Base-by-base conservation (phyloP, 2,888 invertebrate genomes). In the Dasysyrphus albostriatus region DNA sequence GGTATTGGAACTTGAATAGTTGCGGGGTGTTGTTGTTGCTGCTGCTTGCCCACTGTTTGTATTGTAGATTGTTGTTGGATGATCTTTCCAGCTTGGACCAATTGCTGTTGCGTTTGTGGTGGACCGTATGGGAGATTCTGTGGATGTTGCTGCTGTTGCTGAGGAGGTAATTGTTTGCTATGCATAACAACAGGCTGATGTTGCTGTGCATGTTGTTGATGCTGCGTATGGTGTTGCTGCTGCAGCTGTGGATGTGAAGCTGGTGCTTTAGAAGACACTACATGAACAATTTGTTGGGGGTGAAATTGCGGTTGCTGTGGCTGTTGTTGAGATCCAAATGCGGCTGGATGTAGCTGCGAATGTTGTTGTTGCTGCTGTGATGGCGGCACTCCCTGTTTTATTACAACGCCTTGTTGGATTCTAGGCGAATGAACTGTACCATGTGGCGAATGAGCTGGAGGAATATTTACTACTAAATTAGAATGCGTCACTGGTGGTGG, bases 381-480 rank as follows among this genome's bases (percentile, higher is more conserved):
- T 59, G 74, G 84, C 3, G 83, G 34, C 14, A 87, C 65, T 12
- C 88, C 63, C 58, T 82, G 88, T 54, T 87, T 87, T 54, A 87
- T 79, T 2, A 87, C 83, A 49, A 87, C 74, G 14, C 79, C 87
- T 47, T 88, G 89, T 39, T 89, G 90, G 51, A 89, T 81, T 19
- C 90, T 90, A 39, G 91, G 92, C 6, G 91, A 90, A 58, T 90
- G 90, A 39, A 90, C 80, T 16, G 89, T 70, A 34, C 90, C 89
- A 74, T 91, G 91, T 0, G 91, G 90, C 0, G 91, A 89, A 88
- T 91, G 91, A 54, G 91, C 88, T 12, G 90, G 84, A 6, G 92
- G 92, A 84, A 92, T 92, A 61, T 91, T 93, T 3, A 93, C 91
- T 59, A 91, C 88, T 56, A 93, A 76, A 61, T 89, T 89, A 0